These are phyloP conservation scores for Spisula solida DNA, from an alignment of 2,888 invertebrate species.

Conservation along the genomic window DNA sequence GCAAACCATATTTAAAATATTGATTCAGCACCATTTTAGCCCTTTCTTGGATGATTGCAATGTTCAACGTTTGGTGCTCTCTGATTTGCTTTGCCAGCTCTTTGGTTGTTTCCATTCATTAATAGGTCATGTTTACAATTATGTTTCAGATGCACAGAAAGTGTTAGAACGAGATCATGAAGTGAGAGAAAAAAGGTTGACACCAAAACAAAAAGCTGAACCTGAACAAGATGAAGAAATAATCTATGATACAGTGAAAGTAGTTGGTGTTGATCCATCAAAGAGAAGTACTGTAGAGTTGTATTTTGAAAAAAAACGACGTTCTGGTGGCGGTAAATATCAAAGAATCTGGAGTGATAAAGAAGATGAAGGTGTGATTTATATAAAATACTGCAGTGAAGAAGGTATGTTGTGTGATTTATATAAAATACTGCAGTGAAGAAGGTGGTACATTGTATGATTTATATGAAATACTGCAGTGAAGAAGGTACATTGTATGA, in stretches of 20 bases:
- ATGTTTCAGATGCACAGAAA: background rate
- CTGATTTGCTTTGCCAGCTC: no score
- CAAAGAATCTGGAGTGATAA: slow-evolving; percentile 40
- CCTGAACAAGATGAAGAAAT: background rate
- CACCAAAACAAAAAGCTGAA: background rate
- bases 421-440: no score
- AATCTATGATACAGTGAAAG: slow-evolving; percentile 30
- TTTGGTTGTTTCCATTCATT: no score
- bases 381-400: slow-evolving; percentile 53
- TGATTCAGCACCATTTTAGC: no score
- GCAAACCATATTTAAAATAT: no score
- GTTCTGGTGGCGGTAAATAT: slow-evolving; percentile 66
- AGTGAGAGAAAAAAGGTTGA: background rate
- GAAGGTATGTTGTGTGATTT: slow-evolving; percentile 60
- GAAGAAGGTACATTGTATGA: no score
- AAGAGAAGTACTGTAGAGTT: slow-evolving; percentile 45
- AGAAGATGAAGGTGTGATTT: slow-evolving; percentile 53
- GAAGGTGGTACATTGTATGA: no score
- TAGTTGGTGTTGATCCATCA: slow-evolving; percentile 34
- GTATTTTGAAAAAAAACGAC: slow-evolving; percentile 64
- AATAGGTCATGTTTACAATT: no score
- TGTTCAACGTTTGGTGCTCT: no score
- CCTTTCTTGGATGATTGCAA: no score
- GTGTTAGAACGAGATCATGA: background rate
- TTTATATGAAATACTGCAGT: no score